phyloP scores from a whole-genome alignment of 2,888 invertebrate species.

The Ecdyonurus torrentis region DNA sequence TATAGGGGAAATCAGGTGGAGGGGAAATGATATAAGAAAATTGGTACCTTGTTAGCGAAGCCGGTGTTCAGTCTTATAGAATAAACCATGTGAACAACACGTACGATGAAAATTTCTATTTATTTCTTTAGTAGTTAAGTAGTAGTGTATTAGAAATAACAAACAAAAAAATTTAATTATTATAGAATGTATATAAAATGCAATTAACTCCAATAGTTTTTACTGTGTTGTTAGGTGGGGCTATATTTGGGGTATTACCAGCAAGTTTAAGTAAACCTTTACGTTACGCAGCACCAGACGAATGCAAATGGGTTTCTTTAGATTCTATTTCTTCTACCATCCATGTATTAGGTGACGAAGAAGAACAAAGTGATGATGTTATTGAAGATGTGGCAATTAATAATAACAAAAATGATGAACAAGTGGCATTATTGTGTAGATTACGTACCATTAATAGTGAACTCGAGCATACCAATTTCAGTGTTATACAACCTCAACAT shows the following conservation, averaged over 20 bases:
- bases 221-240: slow-evolving; percentile 35
- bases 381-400: background rate
- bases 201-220: slow-evolving; percentile 33
- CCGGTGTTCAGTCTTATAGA: background rate
- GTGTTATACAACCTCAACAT: slow-evolving; percentile 66
- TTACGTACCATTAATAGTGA: slow-evolving; percentile 65
- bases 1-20: background rate
- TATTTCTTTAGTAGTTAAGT: too few relatives aligned
- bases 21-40: background rate
- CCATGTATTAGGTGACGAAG: slow-evolving; percentile 38
- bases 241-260: slow-evolving; percentile 40
- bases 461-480: slow-evolving; percentile 65
- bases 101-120: too few relatives aligned
- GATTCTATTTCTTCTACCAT: slow-evolving; percentile 9
- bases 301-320: slow-evolving; percentile 57
- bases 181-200: slow-evolving; percentile 1
- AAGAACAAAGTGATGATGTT: slow-evolving; percentile 13
- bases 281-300: slow-evolving; percentile 63
- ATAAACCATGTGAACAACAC: background rate
- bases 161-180: too few relatives aligned
- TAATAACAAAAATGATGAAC: slow-evolving; percentile 16
- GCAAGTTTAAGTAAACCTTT: slow-evolving; percentile 41
- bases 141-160: background rate
- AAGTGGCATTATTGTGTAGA: slow-evolving; percentile 54
- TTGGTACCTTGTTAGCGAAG: background rate